A percentile compares a stretch with the other conserved stretches of the same genome.
phyloP scores from a whole-genome alignment of 1,140 invertebrate species.

The Latrodectus geometricus region DNA sequence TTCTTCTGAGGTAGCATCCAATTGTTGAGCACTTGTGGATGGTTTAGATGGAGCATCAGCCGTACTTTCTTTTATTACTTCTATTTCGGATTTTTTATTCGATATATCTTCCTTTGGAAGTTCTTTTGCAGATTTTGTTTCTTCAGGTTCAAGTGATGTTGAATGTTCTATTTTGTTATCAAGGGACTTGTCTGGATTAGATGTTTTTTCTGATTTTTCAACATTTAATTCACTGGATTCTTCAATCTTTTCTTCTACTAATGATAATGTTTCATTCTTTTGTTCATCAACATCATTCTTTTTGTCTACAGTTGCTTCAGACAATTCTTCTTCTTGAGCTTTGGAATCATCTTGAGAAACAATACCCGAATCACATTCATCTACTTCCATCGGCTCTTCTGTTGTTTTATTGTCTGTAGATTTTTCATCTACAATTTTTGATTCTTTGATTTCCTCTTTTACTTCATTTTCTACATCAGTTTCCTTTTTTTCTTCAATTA shows the following conservation, averaged over 20 bases:
- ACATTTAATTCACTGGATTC: too few relatives aligned
- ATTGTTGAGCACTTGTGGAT: too few relatives aligned
- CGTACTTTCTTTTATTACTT: too few relatives aligned
- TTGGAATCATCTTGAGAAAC: not conserved
- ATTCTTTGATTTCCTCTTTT: not conserved
- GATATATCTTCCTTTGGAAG: too few relatives aligned
- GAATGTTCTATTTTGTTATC: too few relatives aligned
- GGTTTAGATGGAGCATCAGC: too few relatives aligned
- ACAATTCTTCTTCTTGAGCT: not conserved
- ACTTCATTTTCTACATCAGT: not conserved
- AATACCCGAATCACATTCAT: slow-evolving; percentile 19
- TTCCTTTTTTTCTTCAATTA: slow-evolving; percentile 26
- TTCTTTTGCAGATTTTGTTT: too few relatives aligned
- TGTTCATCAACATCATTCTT: slow-evolving; percentile 12
- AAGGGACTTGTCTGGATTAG: too few relatives aligned
- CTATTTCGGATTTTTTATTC: too few relatives aligned
- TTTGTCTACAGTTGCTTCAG: slow-evolving; percentile 14
- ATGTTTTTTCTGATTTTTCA: too few relatives aligned
- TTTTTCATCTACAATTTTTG: not conserved
- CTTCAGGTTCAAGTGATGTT: too few relatives aligned
- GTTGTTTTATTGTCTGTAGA: not conserved
- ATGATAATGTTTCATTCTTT: not conserved
- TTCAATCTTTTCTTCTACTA: not conserved
- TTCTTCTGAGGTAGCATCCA: too few relatives aligned
- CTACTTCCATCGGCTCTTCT: slow-evolving; percentile 53